These are phyloP conservation scores for Nudaria mundana DNA, from an alignment of 2,888 invertebrate species.

Conservation along the genomic window DNA sequence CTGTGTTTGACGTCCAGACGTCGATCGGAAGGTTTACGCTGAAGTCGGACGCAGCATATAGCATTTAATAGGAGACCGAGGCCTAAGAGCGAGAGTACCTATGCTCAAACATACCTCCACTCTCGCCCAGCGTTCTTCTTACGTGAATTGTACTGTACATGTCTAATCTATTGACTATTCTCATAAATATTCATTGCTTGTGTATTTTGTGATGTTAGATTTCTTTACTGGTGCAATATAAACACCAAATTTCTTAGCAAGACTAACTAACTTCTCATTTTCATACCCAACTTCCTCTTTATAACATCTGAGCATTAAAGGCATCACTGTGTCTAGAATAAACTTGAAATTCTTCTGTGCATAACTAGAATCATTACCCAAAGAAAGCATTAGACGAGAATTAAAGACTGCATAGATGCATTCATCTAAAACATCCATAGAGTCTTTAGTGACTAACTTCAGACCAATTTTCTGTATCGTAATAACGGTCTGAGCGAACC, in stretches of 20 bases:
- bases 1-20: too few species aligned
- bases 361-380: conserved; percentile 68
- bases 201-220: conserved; percentile 85
- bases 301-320: conserved; percentile 83
- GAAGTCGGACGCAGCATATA: too few species aligned
- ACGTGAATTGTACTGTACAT: too few species aligned
- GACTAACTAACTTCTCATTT: conserved; percentile 71
- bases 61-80: too few species aligned
- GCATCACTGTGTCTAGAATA: conserved; percentile 84
- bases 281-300: conserved; percentile 82
- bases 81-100: too few species aligned
- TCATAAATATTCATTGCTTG: conserved; percentile 84
- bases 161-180: conserved; percentile 51
- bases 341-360: conserved; percentile 86
- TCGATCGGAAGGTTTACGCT: too few species aligned
- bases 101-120: conserved; percentile 34
- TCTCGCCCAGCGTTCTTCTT: too few species aligned
- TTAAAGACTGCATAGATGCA: conserved; percentile 87
- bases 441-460: conserved; percentile 87
- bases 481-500: conserved; percentile 89
- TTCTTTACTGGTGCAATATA: conserved; percentile 79
- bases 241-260: conserved; percentile 79
- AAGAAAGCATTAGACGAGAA: conserved; percentile 84
- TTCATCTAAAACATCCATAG: conserved; percentile 87
- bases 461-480: conserved; percentile 89